Evolutionary conservation across 35 echinoderm and acorn worm genomes (phyloP), one percentile per base, ranked within the genome.

Genomic region (Apostichopus californicus): DNA sequence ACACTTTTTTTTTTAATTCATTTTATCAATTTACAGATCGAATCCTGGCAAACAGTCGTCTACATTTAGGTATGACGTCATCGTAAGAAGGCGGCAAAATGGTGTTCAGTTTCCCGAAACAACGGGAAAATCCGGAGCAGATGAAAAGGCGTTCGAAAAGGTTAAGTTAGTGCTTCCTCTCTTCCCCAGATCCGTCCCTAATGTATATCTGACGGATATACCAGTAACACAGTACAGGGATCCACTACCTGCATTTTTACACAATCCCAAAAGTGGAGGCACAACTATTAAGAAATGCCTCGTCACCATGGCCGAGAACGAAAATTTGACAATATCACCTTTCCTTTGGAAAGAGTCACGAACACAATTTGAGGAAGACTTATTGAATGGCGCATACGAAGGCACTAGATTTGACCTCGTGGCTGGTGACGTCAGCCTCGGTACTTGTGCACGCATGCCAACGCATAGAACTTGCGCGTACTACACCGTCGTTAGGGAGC

Each of bases 201-300:
- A 83, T 55, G 12, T 83, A 55, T 83, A 55, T 15, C 53, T 83
- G 52, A 54, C 54, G 11, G 56, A 58, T 17, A 83, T 55, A 83
- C 15, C 28, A 12, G 8, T 83, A 83, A 55, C 80, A 26, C 15
- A 54, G 17, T 93, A 89, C 24, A 58, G 12, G 24, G 54, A 90
- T 22, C 84, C 82, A 46, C 55, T 82, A 3, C 85, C 91, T 7
- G 80, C 93, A 8, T 96, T 90, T 78, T 18, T 93, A 15, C 94
- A 96, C 59, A 87, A 92, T 73, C 93, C 93, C 55, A 96, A 96
- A 90, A 87, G 92, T 17, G 94, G 92, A 6, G 94, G 94, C 5
- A 86, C 92, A 2, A 96, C 94, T 6, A 86, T 92, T 23, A 96
- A 96, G 52, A 14, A 77, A 58, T 96, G 94, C 57, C 86, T 96